These are phyloP conservation scores for Halocynthia aurantium DNA, from an alignment of 23 tunicate species.

Conservation along the genomic window DNA sequence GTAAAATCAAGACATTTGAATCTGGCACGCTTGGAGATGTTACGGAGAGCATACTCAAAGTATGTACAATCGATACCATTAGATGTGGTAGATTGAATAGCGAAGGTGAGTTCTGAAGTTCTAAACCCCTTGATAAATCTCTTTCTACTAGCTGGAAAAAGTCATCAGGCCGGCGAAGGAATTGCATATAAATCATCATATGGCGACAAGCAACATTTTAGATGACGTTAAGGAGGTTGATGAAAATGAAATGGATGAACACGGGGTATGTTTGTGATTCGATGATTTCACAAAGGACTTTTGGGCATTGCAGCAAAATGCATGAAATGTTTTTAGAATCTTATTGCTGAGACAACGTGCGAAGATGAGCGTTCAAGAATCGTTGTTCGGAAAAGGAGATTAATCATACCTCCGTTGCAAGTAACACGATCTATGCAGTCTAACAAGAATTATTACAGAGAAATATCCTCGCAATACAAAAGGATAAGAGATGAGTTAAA, in stretches of 20 bases:
- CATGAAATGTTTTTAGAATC: no score
- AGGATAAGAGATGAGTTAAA: conserved; percentile 8
- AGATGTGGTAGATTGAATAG: background rate
- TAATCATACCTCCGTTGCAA: conserved; percentile 76
- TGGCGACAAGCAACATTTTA: no score
- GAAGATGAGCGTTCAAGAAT: background rate
- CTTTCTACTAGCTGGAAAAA: no score
- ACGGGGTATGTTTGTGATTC: no score
- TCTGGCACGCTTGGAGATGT: conserved; percentile 41
- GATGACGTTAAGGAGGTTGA: no score
- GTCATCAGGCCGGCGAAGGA: no score
- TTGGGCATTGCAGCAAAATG: no score
- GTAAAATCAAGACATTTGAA: conserved; percentile 45
- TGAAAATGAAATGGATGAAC: no score
- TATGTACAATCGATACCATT: background rate
- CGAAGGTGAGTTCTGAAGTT: no score
- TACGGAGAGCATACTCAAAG: conserved; percentile 63
- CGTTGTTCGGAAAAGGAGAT: conserved; percentile 24
- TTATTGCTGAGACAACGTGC: background rate
- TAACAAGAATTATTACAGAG: conserved; percentile 66
- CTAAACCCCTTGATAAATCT: no score
- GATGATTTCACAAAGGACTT: no score
- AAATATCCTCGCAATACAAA: conserved; percentile 56
- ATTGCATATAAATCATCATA: no score
- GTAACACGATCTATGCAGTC: conserved; percentile 59